Evolutionary conservation across 2,888 invertebrate species (phyloP).

Genomic region (Netelia melanura): DNA sequence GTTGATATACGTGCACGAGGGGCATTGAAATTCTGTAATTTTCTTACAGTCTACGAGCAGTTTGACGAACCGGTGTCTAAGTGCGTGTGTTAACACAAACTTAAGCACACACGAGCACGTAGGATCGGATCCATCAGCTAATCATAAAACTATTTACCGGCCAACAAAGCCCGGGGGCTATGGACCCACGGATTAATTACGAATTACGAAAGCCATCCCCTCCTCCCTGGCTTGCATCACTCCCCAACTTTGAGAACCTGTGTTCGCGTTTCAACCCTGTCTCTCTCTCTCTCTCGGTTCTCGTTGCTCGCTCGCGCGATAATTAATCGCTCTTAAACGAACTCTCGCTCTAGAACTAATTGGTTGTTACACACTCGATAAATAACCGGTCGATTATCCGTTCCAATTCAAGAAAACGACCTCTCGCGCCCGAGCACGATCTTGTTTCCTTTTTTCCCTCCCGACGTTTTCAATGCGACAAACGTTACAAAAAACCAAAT

Average conservation of each 20-base stretch:
- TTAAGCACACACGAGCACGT: not conserved
- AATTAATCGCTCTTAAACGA: constrained; percentile 67
- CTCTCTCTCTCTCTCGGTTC: not conserved
- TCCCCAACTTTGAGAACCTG: constrained; percentile 53
- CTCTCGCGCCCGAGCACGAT: not conserved
- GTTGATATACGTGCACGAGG: not conserved
- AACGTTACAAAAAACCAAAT: too few relatives aligned
- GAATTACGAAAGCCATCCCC: constrained; percentile 63
- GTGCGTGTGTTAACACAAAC: not conserved
- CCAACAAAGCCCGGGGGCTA: constrained; percentile 60
- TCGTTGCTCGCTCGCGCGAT: constrained; percentile 27
- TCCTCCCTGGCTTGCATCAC: not conserved
- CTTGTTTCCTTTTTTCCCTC: not conserved
- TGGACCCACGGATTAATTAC: constrained; percentile 65
- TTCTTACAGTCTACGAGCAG: not conserved
- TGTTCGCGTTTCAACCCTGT: not conserved
- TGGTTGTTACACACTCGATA: constrained; percentile 60
- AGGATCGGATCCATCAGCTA: constrained; percentile 26
- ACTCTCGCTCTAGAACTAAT: constrained; percentile 60
- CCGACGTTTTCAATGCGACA: constrained; percentile 4
- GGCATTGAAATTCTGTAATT: not conserved
- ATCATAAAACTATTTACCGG: constrained; percentile 67
- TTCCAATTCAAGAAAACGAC: constrained; percentile 36
- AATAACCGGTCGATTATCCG: constrained; percentile 59
- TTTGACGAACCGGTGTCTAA: too few relatives aligned